phyloP scores from a whole-genome alignment of 92 coral and sea anemone genomes.

The Epizoanthus rinbou region DNA sequence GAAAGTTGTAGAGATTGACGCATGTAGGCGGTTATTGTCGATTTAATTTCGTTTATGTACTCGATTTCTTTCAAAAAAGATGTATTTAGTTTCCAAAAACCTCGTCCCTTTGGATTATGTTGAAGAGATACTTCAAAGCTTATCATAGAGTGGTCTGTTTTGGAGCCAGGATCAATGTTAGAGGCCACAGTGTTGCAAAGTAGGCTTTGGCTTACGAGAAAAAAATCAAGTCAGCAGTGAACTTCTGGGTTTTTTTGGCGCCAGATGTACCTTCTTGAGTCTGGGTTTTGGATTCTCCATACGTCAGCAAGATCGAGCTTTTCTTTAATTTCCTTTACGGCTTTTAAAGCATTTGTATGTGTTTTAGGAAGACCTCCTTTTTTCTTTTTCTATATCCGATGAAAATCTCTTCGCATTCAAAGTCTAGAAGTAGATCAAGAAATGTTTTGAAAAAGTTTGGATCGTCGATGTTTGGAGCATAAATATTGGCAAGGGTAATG shows the following conservation, averaged over 20 bases:
- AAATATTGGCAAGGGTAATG: slow-evolving; percentile 35
- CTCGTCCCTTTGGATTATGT: no score
- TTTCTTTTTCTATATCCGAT: slow-evolving; percentile 43
- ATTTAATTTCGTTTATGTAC: no score
- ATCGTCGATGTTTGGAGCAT: slow-evolving; percentile 25
- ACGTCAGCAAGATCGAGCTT: slow-evolving; percentile 24
- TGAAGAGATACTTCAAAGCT: no score
- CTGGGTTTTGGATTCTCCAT: slow-evolving; percentile 29
- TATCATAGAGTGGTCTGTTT: no score
- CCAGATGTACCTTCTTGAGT: slow-evolving; percentile 29
- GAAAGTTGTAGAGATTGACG: background rate
- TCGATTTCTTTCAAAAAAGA: no score
- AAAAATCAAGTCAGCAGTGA: slow-evolving; percentile 26
- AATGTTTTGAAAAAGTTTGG: slow-evolving; percentile 21
- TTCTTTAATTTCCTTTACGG: background rate
- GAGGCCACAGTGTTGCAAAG: no score
- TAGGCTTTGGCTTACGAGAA: no score
- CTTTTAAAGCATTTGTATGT: slow-evolving; percentile 36
- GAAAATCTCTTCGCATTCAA: slow-evolving; percentile 30
- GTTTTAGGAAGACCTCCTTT: slow-evolving; percentile 57
- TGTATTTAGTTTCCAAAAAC: no score
- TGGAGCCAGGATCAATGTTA: no score
- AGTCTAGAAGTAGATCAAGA: slow-evolving; percentile 18
- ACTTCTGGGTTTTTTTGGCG: slow-evolving; percentile 35
- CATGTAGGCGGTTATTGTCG: no score